Evolutionary conservation across 2,888 invertebrate species (phyloP).

Genomic region (Polyommatus iphigenia): DNA sequence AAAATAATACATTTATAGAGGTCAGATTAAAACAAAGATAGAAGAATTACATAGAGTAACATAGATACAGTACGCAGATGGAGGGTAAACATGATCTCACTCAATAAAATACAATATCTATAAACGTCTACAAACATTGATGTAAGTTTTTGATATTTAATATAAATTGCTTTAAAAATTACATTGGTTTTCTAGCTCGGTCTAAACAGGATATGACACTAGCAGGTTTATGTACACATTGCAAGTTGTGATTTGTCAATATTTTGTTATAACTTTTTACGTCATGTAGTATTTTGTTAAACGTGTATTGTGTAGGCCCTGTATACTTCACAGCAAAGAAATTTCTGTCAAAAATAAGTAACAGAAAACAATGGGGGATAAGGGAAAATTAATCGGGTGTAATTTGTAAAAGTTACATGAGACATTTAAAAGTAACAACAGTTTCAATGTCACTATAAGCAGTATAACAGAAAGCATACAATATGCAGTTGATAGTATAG

Average conservation of each 20-base stretch:
- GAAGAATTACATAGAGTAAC: not conserved
- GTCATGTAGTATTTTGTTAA: not conserved
- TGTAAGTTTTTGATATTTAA: constrained; percentile 27
- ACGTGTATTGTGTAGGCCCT: not conserved
- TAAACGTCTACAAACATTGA: constrained; percentile 1
- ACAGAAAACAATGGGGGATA: not conserved
- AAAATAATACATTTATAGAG: not conserved
- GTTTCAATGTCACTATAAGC: not conserved
- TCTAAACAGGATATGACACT: constrained; percentile 27
- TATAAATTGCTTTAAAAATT: constrained; percentile 18
- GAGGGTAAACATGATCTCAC: not conserved
- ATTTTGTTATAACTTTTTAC: not conserved
- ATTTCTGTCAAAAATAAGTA: not conserved
- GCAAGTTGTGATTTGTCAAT: constrained; percentile 4
- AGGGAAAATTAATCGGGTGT: too few species aligned
- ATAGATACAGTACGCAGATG: not conserved
- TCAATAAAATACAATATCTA: constrained; percentile 5
- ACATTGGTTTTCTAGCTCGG: constrained; percentile 23
- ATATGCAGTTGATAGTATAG: not conserved
- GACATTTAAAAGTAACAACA: not conserved
- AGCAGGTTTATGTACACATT: constrained; percentile 21
- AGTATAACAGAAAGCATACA: not conserved
- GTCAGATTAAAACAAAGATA: not conserved
- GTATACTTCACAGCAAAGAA: not conserved
- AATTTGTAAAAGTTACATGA: not conserved